Base-by-base conservation (phyloP, 2,113 vertebrate genomes). In the Notarius quadriscutis region DNA sequence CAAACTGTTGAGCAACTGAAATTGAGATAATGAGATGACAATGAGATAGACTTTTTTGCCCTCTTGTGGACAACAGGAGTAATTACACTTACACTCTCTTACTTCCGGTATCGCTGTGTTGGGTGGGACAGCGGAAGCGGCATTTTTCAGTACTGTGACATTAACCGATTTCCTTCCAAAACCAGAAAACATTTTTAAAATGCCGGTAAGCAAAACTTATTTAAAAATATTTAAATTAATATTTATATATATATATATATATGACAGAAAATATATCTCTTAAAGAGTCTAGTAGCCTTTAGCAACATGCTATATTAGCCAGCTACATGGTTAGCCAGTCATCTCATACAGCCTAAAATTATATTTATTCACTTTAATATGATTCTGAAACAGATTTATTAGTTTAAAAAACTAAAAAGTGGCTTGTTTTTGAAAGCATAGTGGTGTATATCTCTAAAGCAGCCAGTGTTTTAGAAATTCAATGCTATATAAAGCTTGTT, bases 51-150 rank as follows among this genome's bases (percentile, higher is more conserved):
- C 55, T 20, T 51, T 83, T 9, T 14, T 69, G 63, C 72, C 79
- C 27, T n/a, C 74, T 72, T 50, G 34, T 81, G 87, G 80, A 30
- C 30, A 51, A 25, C 8, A 7, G 0, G 1, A 25, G 84, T 27
- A 86, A 62, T 34, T 81, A 30, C 51, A 51, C 63, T 41, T 85
- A 11, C 83, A 25, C 1, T 27, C 34, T 48, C 4, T 34, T 58
- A 91, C 93, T 96, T 96, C 96, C 96, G 93, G 92, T 86, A 87
- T 34, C 87, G 84, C 17, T 58, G 63, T 83, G 63, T 82, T 90
- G 96, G 96, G 96, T 95, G 95, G 94, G 91, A 95, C 93, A 92
- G 92, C 95, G 95, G 96, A 96, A 96, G 93, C 77, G 86, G 89
- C 72, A 7, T 62, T 81, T 81, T 57, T 81, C 12, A 11, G 18